Evolutionary conservation across 2,113 vertebrate species (phyloP), one percentile per base, ranked within the genome.

Genomic region (Phyllostomus hastatus): DNA sequence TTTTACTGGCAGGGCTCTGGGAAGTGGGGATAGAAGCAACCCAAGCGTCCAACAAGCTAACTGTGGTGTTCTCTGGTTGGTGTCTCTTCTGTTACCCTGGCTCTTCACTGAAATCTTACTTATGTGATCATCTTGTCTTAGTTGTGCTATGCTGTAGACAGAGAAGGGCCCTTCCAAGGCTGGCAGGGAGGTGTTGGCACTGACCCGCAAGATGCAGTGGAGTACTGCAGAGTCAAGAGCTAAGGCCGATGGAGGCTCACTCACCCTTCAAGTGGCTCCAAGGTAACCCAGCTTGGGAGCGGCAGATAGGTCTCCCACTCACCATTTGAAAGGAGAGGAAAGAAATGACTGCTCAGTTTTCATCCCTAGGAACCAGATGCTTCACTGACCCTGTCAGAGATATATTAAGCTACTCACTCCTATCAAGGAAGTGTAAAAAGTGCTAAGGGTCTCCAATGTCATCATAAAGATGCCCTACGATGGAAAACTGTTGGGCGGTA

Each of bases 21-120:
- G 54, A 22, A 26, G 4, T 0, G 7, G 19, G 38, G 33, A 54
- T 69, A 54, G 54, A 70, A 35, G 75, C 38, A 59, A 59, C 11
- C 52, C 4, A 9, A 28, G 8, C 7, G 0, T 3, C 15, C 0
- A 43, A 5, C 14, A 12, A 69, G 15, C n/a, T 48, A 15, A n/a
- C 57, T 14, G 10, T 31, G 64, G 67, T 1, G 17, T 22, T 59
- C 54, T 59, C 46, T n/a, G 43, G 46, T 10, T 33, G 43, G 67
- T 38, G 67, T 38, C 57, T 50, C 67, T 76, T 38, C 73, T 46
- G 48, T 41, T 46, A 16, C 8, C 15, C 28, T n/a, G 70, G 61
- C 20, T 35, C 76, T 67, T 24, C 4, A 2, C 24, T 31, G 38
- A 41, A 76, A 24, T 22, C 91, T 33, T 80, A 64, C 48, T 46